A percentile compares a stretch with the other conserved stretches of the same genome.
These are phyloP conservation scores for Strigops habroptila DNA, from an alignment of 2,113 vertebrate genomes.

Conservation along the genomic window DNA sequence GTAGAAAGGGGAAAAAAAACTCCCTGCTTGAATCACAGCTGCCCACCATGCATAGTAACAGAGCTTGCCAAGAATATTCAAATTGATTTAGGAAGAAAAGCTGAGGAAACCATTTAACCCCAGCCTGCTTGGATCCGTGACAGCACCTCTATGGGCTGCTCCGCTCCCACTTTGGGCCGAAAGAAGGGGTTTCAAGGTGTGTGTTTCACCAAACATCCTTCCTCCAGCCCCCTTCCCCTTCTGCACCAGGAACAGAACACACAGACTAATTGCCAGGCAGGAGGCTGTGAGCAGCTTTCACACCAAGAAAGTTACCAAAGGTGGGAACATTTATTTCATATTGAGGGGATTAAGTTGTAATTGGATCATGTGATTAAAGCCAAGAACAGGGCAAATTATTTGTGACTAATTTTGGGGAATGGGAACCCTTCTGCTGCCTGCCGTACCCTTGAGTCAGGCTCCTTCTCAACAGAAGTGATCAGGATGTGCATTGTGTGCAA, in stretches of 20 bases:
- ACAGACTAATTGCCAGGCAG: neutral
- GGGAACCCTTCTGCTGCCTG: neutral
- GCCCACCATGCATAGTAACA: conserved; percentile 57
- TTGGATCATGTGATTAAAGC: neutral
- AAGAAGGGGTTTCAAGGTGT: neutral
- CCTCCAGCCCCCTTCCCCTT: neutral
- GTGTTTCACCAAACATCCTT: neutral
- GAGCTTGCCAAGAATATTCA: conserved; percentile 64
- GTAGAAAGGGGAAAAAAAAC: conserved; percentile 11
- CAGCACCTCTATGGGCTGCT: conserved; percentile 6
- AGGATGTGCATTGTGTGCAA: neutral
- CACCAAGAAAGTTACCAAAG: neutral
- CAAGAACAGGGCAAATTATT: neutral
- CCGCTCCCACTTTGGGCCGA: conserved; percentile 7
- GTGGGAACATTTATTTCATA: neutral
- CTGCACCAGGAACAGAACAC: neutral
- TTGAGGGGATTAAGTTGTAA: neutral
- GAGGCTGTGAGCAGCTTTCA: neutral
- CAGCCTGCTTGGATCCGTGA: conserved; percentile 54
- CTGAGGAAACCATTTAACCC: conserved; percentile 60
- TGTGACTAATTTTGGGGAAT: neutral
- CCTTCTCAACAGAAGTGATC: neutral
- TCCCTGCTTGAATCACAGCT: conserved; percentile 62
- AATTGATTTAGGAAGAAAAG: conserved; percentile 66
- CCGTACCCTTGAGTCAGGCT: neutral